phyloP scores from a whole-genome alignment of 2,888 invertebrate genomes.

The Pollenia amentaria region DNA sequence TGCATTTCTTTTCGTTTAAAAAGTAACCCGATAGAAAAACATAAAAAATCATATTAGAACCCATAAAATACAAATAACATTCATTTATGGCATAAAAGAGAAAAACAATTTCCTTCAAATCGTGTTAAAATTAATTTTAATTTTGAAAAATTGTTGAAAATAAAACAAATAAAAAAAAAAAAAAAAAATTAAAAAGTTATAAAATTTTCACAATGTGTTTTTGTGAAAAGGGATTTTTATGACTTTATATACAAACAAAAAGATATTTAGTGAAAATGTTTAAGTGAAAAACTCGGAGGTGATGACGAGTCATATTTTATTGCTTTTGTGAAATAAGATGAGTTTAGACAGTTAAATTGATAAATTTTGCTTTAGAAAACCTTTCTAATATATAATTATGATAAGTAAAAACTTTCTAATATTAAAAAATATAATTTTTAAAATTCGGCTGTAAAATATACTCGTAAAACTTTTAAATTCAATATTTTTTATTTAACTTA shows the following conservation, averaged over 20 bases:
- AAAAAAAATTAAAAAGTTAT: slow-evolving; percentile 6
- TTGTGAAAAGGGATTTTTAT: not conserved
- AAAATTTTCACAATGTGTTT: not conserved
- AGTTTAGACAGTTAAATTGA: not conserved
- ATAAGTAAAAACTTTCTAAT: not conserved
- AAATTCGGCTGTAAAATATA: no score
- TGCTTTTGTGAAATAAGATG: not conserved
- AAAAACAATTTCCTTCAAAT: no score
- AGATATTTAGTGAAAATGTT: no score
- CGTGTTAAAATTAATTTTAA: no score
- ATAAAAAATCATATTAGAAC: slow-evolving; percentile 11
- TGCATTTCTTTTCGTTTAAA: not conserved
- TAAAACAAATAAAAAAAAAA: not conserved
- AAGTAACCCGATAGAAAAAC: not conserved
- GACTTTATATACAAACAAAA: not conserved
- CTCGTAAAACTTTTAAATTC: no score
- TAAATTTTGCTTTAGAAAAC: not conserved
- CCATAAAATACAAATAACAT: not conserved
- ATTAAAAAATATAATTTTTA: not conserved
- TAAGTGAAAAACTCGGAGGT: not conserved
- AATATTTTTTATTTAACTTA: no score
- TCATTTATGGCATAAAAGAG: no score
- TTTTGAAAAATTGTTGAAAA: no score
- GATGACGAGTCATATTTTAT: slow-evolving; percentile 4
- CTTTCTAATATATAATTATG: not conserved